Conservation (phyloP, 2,113 vertebrate species). For the Pao palembangensis region DNA sequence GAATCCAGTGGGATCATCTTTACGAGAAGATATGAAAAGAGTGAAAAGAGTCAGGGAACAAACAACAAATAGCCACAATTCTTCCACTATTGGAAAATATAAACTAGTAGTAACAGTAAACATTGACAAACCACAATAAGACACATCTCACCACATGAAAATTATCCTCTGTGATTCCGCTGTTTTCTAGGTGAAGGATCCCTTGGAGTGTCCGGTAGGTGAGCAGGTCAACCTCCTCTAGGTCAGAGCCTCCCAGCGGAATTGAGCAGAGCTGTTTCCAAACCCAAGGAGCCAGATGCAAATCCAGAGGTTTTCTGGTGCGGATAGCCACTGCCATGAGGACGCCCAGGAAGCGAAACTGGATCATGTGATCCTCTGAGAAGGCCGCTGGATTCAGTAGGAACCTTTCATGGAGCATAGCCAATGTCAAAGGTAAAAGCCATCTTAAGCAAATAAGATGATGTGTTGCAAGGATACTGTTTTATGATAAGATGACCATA, state of each 20-base stretch:
- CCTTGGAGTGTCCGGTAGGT: constrained; percentile 76
- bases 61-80: neutral
- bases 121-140: neutral
- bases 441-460: neutral
- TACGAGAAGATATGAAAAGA: neutral
- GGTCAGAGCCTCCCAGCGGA: constrained; percentile 69
- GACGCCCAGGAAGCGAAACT: constrained; percentile 80
- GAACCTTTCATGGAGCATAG: constrained; percentile 58
- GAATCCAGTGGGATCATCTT: constrained; percentile 82
- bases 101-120: too few species aligned
- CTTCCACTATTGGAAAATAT: too few species aligned
- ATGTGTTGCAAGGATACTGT: neutral
- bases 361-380: constrained; percentile 75
- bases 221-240: constrained; percentile 82
- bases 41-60: neutral
- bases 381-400: constrained; percentile 73
- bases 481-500: neutral
- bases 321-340: constrained; percentile 81
- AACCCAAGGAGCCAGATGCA: constrained; percentile 79
- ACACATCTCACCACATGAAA: constrained; percentile 76
- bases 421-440: neutral
- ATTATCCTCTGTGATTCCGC: constrained; percentile 79
- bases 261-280: constrained; percentile 82
- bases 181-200: constrained; percentile 79
- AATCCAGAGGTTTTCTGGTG: constrained; percentile 80